These are phyloP conservation scores for Rutpela maculata DNA, from an alignment of 2,888 invertebrate species.

Conservation along the genomic window DNA sequence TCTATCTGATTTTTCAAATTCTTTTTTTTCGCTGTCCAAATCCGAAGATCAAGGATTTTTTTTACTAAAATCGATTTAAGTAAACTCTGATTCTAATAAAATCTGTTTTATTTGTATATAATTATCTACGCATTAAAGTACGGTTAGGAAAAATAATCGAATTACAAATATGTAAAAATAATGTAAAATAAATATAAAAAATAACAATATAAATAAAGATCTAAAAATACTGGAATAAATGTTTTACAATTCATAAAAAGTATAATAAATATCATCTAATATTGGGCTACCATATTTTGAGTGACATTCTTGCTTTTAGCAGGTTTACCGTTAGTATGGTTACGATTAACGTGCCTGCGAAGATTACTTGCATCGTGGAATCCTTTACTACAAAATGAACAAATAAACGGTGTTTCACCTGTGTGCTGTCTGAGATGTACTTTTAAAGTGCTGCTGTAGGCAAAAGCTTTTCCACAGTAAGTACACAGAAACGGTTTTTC, in stretches of 20 bases:
- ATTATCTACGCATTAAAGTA: background rate
- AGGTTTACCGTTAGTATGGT: conserved; percentile 43
- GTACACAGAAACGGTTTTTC: conserved; percentile 63
- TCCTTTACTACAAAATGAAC: conserved; percentile 72
- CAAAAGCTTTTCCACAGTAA: conserved; percentile 67
- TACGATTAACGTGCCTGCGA: conserved; percentile 54
- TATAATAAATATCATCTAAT: background rate
- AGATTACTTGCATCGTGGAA: conserved; percentile 59
- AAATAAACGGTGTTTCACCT: conserved; percentile 72
- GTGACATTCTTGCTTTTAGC: conserved; percentile 5
- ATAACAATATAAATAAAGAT: background rate
- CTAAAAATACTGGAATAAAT: background rate
- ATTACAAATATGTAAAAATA: background rate
- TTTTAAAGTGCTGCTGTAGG: conserved; percentile 72
- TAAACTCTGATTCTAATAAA: background rate
- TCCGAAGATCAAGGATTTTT: too few relatives aligned
- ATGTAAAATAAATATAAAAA: conserved; percentile 13
- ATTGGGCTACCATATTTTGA: conserved; percentile 24
- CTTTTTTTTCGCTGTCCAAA: too few relatives aligned
- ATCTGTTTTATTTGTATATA: background rate
- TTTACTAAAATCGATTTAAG: too few relatives aligned
- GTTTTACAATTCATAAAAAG: background rate
- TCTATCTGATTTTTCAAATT: too few relatives aligned
- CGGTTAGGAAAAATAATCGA: background rate
- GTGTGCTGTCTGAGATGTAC: conserved; percentile 72